A percentile compares a stretch with the other conserved stretches of the same genome.
phyloP scores from a whole-genome alignment of 2,888 invertebrate genomes.

The Atethmia centrago region DNA sequence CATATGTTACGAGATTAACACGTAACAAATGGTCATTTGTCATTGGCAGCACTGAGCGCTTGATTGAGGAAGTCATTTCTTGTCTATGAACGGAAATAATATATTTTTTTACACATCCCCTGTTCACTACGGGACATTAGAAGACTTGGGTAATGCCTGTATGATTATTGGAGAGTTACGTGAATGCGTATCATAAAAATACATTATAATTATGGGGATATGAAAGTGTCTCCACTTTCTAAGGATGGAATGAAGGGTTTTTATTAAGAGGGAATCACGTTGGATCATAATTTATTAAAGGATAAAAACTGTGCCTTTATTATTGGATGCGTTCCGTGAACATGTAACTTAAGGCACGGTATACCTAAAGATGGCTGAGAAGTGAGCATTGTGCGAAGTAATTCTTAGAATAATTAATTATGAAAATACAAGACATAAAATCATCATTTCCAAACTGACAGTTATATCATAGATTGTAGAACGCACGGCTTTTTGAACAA shows the following conservation, averaged over 20 bases:
- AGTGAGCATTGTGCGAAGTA: not conserved
- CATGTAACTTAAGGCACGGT: not conserved
- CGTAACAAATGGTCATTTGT: conserved; percentile 87
- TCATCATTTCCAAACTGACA: not conserved
- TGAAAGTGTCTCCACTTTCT: conserved; percentile 45
- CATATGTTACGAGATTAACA: conserved; percentile 89
- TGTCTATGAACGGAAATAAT: conserved; percentile 87
- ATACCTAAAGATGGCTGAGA: not conserved
- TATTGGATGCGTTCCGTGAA: conserved; percentile 8
- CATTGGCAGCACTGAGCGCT: conserved; percentile 80
- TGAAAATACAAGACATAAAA: not conserved
- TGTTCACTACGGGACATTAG: conserved; percentile 80
- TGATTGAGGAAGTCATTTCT: conserved; percentile 91
- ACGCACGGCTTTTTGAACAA: not conserved
- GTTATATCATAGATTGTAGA: conserved; percentile 20
- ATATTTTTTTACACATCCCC: conserved; percentile 85
- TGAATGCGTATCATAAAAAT: conserved; percentile 62
- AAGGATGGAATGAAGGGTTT: conserved; percentile 45
- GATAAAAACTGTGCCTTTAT: conserved; percentile 19
- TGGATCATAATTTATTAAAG: conserved; percentile 14
- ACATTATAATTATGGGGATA: conserved; percentile 55
- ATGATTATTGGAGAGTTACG: conserved; percentile 77
- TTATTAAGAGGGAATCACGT: conserved; percentile 42
- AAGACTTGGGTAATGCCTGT: conserved; percentile 76
- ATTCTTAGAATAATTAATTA: conserved; percentile 14